These are phyloP conservation scores for Oryzias celebensis DNA, from an alignment of 2,113 vertebrate species.

Conservation along the genomic window DNA sequence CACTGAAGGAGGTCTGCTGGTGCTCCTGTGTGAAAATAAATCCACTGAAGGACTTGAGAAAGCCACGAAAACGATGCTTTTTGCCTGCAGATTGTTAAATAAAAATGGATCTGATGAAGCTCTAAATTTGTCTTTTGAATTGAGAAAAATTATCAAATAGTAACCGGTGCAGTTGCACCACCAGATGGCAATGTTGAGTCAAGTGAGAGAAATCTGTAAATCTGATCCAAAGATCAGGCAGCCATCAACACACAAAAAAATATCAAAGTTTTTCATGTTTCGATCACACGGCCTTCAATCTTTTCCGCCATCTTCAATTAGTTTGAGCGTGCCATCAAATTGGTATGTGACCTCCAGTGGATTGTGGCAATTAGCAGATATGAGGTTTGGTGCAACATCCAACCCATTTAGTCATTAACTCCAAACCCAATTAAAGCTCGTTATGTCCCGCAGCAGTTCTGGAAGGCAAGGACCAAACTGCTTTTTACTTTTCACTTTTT, in stretches of 20 bases:
- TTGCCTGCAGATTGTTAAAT: no score
- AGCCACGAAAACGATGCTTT: no score
- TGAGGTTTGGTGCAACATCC: constrained; percentile 65
- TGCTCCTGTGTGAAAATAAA: no score
- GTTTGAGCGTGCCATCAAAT: constrained; percentile 56
- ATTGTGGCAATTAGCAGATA: constrained; percentile 70
- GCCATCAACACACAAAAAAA: constrained; percentile 17
- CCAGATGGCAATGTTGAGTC: constrained; percentile 43
- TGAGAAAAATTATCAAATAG: neutral
- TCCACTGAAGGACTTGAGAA: no score
- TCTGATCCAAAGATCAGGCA: neutral
- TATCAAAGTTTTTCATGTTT: neutral
- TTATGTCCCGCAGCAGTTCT: constrained; percentile 3
- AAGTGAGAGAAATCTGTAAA: neutral
- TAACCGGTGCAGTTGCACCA: constrained; percentile 2
- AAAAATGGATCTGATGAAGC: neutral
- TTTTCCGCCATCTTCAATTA: constrained; percentile 60
- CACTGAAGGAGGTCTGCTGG: neutral
- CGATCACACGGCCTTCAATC: constrained; percentile 42
- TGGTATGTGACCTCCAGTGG: constrained; percentile 69
- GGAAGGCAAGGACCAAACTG: no score
- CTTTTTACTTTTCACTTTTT: no score
- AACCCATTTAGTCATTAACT: constrained; percentile 67
- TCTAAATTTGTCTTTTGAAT: neutral
- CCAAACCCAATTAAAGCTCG: constrained; percentile 67